Base-by-base conservation (phyloP, 2,113 vertebrate species). In the Tympanuchus pallidicinctus region DNA sequence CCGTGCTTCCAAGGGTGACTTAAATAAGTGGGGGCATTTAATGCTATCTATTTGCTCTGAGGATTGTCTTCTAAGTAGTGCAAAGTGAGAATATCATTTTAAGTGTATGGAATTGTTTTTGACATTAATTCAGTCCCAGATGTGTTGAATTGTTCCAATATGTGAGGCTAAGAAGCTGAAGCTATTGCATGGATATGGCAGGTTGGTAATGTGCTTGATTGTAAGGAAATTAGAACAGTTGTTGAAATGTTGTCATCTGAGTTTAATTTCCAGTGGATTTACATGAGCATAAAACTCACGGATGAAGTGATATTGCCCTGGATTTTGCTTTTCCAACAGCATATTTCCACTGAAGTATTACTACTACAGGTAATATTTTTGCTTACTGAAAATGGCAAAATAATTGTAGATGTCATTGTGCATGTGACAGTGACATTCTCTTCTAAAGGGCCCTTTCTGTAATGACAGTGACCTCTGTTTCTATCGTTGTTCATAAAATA, bases 51-150 rank as follows among this genome's bases (percentile, higher is more conserved):
- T 71, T 86, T 82, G 40, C 40, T 86, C 57, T 48, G 57, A 91
- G 72, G 75, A 65, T 73, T 75, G 16, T 57, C 80, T 93, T 74
- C 73, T 42, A 18, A 18, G 24, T 73, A 83, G 90, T 20, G 24
- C 57, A 65, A 93, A 93, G 54, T 61, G 47, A 93, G 79, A 91
- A 56, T 65, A 93, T 94, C 76, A 61, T 88, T 91, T 45, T 18
- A 50, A 88, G 61, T 24, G 30, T 50, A 52, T 75, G 57, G 70
- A 84, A 91, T 91, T 82, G 48, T 86, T 93, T 83, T 57, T 95
- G 90, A 84, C 88, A 38, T 72, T 94, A 96, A 94, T 88, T 88
- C 59, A 88, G 61, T 93, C 94, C 76, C 93, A 88, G 82, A 61
- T 90, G 94, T 45, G 79, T 86, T 77, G 83, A 90, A 90, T 91